Conservation (phyloP, 2,113 vertebrate genomes). For the Ceyx margarethae region DNA sequence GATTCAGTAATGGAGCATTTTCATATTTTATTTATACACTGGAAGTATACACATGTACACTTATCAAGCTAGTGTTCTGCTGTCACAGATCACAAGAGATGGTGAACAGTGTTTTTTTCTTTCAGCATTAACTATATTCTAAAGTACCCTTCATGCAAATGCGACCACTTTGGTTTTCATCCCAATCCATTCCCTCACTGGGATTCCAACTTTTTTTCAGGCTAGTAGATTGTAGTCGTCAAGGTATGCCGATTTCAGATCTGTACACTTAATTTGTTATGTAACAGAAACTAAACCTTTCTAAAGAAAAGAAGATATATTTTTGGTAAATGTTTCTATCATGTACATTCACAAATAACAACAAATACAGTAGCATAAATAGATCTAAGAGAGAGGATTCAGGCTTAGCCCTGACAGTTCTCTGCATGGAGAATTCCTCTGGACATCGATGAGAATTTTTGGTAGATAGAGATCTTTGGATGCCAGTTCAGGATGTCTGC, state of each 20-base stretch:
- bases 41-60: constrained; percentile 23
- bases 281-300: constrained; percentile 76
- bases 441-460: neutral
- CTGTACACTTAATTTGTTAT: constrained; percentile 77
- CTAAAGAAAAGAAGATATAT: constrained; percentile 81
- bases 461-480: neutral
- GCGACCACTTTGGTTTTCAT: constrained; percentile 45
- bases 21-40: constrained; percentile 72
- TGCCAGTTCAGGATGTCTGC: neutral
- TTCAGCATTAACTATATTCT: constrained; percentile 20
- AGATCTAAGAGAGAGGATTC: constrained; percentile 20
- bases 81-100: constrained; percentile 53
- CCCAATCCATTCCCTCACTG: constrained; percentile 26
- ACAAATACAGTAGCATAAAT: constrained; percentile 55
- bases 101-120: constrained; percentile 34
- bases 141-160: constrained; percentile 49
- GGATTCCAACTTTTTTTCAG: constrained; percentile 71
- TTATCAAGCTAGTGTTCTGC: constrained; percentile 52
- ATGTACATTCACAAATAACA: constrained; percentile 73
- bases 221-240: constrained; percentile 68
- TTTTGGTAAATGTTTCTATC: constrained; percentile 84
- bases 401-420: neutral
- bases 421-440: constrained; percentile 5
- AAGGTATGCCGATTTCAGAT: constrained; percentile 74
- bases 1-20: constrained; percentile 69